These are phyloP conservation scores for Agapostemon virescens DNA, from an alignment of 2,888 invertebrate genomes.

Conservation along the genomic window DNA sequence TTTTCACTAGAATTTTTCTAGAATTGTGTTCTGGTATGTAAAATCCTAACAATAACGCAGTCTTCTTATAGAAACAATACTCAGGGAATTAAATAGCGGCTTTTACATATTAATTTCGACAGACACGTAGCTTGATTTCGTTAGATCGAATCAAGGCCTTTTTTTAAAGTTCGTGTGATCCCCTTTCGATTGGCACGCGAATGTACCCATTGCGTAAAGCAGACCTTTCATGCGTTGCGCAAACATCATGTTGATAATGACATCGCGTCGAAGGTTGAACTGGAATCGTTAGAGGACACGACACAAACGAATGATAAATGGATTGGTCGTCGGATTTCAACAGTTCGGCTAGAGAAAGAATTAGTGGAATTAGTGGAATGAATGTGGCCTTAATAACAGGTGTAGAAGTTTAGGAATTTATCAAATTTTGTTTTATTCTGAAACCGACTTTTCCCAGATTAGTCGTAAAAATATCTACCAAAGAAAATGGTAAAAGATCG, in stretches of 20 bases:
- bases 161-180: background rate
- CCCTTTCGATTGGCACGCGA: background rate
- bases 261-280: slow-evolving; percentile 13
- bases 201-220: background rate
- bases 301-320: background rate
- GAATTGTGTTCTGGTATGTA: too few relatives aligned
- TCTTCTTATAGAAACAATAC: too few relatives aligned
- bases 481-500: background rate
- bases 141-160: background rate
- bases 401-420: background rate
- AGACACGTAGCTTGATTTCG: background rate
- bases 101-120: too few relatives aligned
- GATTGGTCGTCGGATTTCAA: background rate
- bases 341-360: background rate
- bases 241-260: slow-evolving; percentile 12
- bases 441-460: background rate
- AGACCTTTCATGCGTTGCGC: slow-evolving; percentile 4
- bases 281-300: background rate
- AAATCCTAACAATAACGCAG: too few relatives aligned
- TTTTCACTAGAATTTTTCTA: too few relatives aligned
- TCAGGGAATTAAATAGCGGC: too few relatives aligned
- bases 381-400: background rate
- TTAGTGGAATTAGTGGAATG: too few relatives aligned
- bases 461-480: background rate
- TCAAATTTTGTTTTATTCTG: background rate